Evolutionary conservation across 1,140 invertebrate genomes (phyloP), one percentile per base, ranked within the genome.

Genomic region (Sitobion miscanthi): DNA sequence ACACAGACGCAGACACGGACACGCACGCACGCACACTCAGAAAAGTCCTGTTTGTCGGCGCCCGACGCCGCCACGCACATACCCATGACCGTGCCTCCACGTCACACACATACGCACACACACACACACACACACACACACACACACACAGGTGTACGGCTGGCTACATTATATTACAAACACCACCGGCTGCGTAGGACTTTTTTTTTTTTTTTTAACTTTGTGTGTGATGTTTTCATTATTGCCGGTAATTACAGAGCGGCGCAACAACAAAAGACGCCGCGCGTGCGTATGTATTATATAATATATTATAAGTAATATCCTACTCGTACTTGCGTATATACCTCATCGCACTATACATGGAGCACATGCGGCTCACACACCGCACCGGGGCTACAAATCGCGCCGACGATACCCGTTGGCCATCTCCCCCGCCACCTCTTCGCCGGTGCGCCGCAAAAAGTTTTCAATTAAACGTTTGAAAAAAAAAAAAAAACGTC

Each of bases 161-260:
- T 23, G 42, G 42, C 25, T 47, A 91, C 69, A 52, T 91, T 38
- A 83, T 52, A 42, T 77, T 77, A 93, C 82, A 52, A 45, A 92
- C 69, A 82, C 69, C 49, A 85, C 82, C 91, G 77, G 91, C 77
- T 85, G 91, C 77, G 47, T 86, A 49, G 49, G 35, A 52, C 91
- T 93, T 54, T 93, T 93, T 86, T 42, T 86, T 93, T 38, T 38
- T 38, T 38, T 38, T 38, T 91, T 69, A 69, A 82, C 69, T 91
- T 77, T 92, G 91, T 86, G 91, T 93, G 91, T 93, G 91, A 92
- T 93, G 91, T 93, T 93, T 93, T 93, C 82, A 93, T 93, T 93
- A 93, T 93, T 93, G 77, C 82, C 35, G 91, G 82, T 93, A 93
- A 93, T 93, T 93, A 93, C 91, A 93, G 91, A 57, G 91, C 91